A percentile compares a stretch with the other conserved stretches of the same genome.
Conservation (phyloP, 1,140 invertebrate species). For the Caenorhabditis tropicalis region DNA sequence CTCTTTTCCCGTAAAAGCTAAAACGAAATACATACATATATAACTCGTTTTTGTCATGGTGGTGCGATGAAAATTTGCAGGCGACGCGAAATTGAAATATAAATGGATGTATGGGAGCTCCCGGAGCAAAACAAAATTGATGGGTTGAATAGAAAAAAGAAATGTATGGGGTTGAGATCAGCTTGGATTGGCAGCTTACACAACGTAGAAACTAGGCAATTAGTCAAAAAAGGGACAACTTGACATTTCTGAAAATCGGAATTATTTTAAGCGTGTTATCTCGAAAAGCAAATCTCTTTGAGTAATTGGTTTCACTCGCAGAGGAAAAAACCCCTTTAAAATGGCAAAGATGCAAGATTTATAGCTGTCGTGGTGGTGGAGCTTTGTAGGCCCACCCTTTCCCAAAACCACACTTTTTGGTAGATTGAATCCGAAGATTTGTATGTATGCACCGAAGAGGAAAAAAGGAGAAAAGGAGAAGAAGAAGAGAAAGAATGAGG, state of each 20-base stretch:
- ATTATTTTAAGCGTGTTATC: background rate
- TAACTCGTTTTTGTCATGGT: slow-evolving; percentile 30
- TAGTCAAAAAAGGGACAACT: background rate
- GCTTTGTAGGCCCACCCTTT: background rate
- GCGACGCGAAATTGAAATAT: slow-evolving; percentile 27
- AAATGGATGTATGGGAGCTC: slow-evolving; percentile 8
- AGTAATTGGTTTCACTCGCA: background rate
- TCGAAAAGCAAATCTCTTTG: background rate
- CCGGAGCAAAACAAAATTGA: background rate
- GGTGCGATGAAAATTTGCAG: background rate
- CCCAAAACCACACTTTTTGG: background rate
- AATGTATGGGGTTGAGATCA: background rate
- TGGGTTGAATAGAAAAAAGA: background rate
- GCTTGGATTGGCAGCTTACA: background rate
- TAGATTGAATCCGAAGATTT: slow-evolving; percentile 13
- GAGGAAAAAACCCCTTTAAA: background rate
- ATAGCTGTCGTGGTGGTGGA: background rate
- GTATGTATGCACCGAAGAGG: background rate
- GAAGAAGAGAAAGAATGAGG: background rate
- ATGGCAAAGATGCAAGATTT: slow-evolving; percentile 42
- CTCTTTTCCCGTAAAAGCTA: background rate
- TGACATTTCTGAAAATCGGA: background rate
- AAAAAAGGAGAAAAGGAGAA: background rate
- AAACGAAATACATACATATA: slow-evolving; percentile 38
- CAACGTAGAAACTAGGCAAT: background rate